phyloP scores from a whole-genome alignment of 2,888 invertebrate genomes.

The Noctua fimbriata region DNA sequence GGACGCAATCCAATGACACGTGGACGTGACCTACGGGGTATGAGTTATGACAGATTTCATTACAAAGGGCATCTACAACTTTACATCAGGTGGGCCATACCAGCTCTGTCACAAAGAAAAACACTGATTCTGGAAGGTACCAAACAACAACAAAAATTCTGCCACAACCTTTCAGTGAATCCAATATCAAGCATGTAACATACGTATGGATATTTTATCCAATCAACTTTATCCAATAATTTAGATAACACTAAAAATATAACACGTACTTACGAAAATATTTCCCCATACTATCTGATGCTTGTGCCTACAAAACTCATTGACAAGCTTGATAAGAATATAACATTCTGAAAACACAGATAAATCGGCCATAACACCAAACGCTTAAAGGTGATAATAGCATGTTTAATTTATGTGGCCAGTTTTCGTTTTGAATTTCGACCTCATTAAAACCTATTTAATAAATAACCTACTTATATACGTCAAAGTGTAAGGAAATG shows the following conservation, averaged over 20 bases:
- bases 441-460: slow-evolving; percentile 33
- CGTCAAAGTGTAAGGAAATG: slow-evolving; percentile 32
- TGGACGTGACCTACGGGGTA: background rate
- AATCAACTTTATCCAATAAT: slow-evolving; percentile 47
- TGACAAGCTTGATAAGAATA: slow-evolving; percentile 48
- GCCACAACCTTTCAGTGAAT: slow-evolving; percentile 13
- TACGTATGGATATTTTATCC: slow-evolving; percentile 7
- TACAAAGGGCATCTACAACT: background rate
- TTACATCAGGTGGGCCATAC: too few species aligned
- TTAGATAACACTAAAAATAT: slow-evolving; percentile 59
- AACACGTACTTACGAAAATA: slow-evolving; percentile 47
- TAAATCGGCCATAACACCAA: background rate
- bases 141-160: slow-evolving; percentile 3
- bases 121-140: background rate
- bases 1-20: slow-evolving; percentile 2
- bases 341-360: background rate
- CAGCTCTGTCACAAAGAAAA: background rate
- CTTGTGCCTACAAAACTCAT: slow-evolving; percentile 40
- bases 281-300: slow-evolving; percentile 36
- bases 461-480: slow-evolving; percentile 32
- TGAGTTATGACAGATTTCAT: background rate
- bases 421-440: slow-evolving; percentile 22
- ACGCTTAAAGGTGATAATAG: background rate
- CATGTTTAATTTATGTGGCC: background rate
- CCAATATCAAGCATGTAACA: slow-evolving; percentile 14